Evolutionary conservation across 2,888 invertebrate genomes (phyloP), one percentile per base, ranked within the genome.

Genomic region (Scaptomyza cyrtandrae): DNA sequence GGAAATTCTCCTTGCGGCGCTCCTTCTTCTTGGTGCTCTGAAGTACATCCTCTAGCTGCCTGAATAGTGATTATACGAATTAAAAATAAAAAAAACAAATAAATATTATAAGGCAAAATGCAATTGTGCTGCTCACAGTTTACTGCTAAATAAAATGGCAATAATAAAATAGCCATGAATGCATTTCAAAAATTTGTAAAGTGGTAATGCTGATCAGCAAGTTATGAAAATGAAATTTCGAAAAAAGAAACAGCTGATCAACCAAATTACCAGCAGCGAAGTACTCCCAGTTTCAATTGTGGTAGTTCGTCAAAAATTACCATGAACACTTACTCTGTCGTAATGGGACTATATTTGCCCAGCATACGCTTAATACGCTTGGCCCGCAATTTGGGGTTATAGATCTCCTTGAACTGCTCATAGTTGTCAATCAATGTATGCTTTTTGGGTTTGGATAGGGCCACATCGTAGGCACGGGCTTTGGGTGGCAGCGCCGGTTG

Each of bases 11-110:
- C 55, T 85, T 88, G 49, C 69, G 78, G 0, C 78, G 83, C 49
- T 90, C 89, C 58, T 88, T 89, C 2, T 66, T 54, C 59, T 90
- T 89, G 27, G 86, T 80, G 11, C 62, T 78, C 58, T 79, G 83
- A 2, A 90, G 82, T 2, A 77, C 78, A 27, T 86, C 71, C 62
- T 90, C 90, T 6, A 90, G 78, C 58, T 90, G 85, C 33, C 90
- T 90, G 55, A 50, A n/a, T 19, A 11, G 27, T 45, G 5, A 29
- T 4, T 52, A 39, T 6, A 37, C 0, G 11, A 43, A 37, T 16
- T 29, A 31, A 29, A 27, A 39, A 14, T 14, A 14, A 9, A 29
- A 29, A 6, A 7, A 7, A 29, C n/a, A 37, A 37, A 14, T 7
- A 11, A 14, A 14, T 27, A 27, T 3, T 3, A 29, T 29, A 1